Evolutionary conservation across 1,140 invertebrate genomes (phyloP), one percentile per base, ranked within the genome.

Genomic region (Penaeus indicus): DNA sequence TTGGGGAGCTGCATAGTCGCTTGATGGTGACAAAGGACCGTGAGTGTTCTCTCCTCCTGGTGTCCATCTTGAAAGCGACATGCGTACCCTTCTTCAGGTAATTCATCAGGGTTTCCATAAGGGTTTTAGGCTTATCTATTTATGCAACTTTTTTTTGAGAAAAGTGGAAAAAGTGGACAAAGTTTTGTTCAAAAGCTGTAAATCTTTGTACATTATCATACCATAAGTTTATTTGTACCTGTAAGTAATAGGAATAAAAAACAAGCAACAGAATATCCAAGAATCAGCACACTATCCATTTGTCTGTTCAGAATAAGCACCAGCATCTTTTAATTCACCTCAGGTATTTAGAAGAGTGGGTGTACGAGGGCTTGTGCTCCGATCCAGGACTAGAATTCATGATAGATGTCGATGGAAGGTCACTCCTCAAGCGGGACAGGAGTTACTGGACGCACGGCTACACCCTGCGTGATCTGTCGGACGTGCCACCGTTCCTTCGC

Each of bases 291-390:
- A 60, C 22, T n/a, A 0, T 82, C 54, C 61, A 18, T 54, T 82
- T 82, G 22, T n/a, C 13, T 61, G 13, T 82, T 21, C 21, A 10
- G 54, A 25, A 61, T 19, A 16, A 47, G 16, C 19, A 25, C 8
- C 19, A 42, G 16, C 42, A 19, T 72, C 18, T 60, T 11, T n/a
- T 27, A 72, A 27, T 25, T 27, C n/a, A 19, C 13, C 78, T 63
- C 75, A 89, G 88, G 27, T 89, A 89, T 47, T 61, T 89, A 27
- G 88, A 89, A 60, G 84, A 85, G 10, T 89, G 88, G 88, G 69
- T 89, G 60, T 89, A 85, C 69, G 72, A 85, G 18, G 88, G 88
- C 16, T 63, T 81, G 63, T 89, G 88, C 60, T 69, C 42, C 22
- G 88, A 89, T 60, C 88, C 88, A 32, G 88, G 84, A 22, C 60